A percentile compares a stretch with the other conserved stretches of the same genome.
These are phyloP conservation scores for Pachyrhynchus sulphureomaculatus DNA, from an alignment of 1,140 invertebrate species.

Conservation along the genomic window DNA sequence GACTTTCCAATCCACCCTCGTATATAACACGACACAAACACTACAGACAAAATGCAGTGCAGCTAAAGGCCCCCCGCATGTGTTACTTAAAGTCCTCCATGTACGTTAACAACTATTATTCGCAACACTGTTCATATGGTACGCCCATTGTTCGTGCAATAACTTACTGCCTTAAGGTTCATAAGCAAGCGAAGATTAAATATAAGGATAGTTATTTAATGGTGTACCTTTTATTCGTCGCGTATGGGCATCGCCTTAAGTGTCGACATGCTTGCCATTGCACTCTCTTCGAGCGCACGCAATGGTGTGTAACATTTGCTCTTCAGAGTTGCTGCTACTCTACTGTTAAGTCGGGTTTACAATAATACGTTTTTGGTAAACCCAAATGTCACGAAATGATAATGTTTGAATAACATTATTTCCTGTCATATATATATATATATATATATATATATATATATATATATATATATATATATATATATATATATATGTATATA, in stretches of 20 bases:
- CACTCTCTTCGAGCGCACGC: slow-evolving; percentile 7
- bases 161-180: slow-evolving; percentile 16
- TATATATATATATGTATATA: too few species aligned
- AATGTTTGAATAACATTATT: too few species aligned
- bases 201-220: slow-evolving; percentile 21
- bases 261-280: slow-evolving; percentile 19
- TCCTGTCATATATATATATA: too few species aligned
- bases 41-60: too few species aligned
- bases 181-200: slow-evolving; percentile 30
- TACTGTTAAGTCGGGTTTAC: neutral
- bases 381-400: too few species aligned
- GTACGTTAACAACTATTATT: slow-evolving; percentile 1
- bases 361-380: neutral
- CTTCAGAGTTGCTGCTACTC: neutral
- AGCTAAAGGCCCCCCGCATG: too few species aligned
- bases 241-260: slow-evolving; percentile 23
- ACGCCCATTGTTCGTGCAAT: slow-evolving; percentile 4
- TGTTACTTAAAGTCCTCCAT: too few species aligned
- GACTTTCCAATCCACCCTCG: too few species aligned
- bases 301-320: slow-evolving; percentile 17
- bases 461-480: too few species aligned
- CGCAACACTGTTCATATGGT: neutral
- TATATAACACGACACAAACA: too few species aligned
- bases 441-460: too few species aligned
- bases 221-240: slow-evolving; percentile 19